phyloP scores from a whole-genome alignment of 2,797 vertebrate genomes.

The Micrastur ruficollis region DNA sequence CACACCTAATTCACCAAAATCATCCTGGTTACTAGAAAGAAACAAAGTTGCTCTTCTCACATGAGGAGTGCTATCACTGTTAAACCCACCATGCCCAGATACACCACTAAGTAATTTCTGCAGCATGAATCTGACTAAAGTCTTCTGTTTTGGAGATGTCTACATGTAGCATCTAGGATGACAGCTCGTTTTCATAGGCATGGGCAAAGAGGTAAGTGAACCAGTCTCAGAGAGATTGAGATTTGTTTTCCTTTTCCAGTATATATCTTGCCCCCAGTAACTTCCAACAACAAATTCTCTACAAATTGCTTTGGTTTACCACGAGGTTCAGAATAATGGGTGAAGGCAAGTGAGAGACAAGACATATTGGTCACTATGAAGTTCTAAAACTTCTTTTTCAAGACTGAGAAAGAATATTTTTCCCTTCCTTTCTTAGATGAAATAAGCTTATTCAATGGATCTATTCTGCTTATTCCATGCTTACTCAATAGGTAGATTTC shows the following conservation, averaged over 20 bases:
- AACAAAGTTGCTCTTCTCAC: neutral
- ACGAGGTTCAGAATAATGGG: neutral
- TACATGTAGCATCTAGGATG: neutral
- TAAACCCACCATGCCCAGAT: neutral
- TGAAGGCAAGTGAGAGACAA: neutral
- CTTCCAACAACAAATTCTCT: neutral
- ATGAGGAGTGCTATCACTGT: neutral
- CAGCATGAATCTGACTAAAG: neutral
- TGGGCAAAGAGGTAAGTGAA: neutral
- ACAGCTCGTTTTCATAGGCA: neutral
- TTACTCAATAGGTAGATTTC: neutral
- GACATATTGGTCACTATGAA: rapidly evolving
- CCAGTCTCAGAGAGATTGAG: neutral
- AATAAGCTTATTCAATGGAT: neutral
- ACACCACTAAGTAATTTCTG: neutral
- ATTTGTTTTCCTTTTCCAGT: neutral
- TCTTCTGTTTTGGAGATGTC: neutral
- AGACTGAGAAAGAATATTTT: neutral
- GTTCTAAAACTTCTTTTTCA: neutral
- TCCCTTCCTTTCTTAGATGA: neutral
- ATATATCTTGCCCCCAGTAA: neutral
- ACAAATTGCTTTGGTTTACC: neutral
- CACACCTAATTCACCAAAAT: neutral
- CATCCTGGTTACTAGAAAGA: neutral
- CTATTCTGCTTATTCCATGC: neutral